Evolutionary conservation across 2,888 invertebrate species (phyloP), one percentile per base, ranked within the genome.

Genomic region (Vanessa cardui): DNA sequence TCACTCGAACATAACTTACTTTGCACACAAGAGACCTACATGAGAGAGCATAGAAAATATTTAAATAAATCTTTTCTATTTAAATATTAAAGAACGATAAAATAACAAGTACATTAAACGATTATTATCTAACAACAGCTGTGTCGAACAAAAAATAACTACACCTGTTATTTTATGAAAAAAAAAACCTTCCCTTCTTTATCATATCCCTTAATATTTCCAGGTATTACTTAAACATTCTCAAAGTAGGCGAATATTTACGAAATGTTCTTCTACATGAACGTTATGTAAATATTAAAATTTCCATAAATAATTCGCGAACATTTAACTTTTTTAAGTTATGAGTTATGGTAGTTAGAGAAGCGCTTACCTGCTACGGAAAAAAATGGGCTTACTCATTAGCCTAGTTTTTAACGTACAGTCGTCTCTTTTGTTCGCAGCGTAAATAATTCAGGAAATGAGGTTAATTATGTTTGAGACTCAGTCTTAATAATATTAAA

Each of bases 1-100:
- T 71, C 69, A 60, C 18, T 58, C 59, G 64, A 54, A 69, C 39
- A 52, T 64, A 71, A 69, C 58, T 58, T 54, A 66, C 65, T 65
- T 65, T 65, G 60, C 60, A 61, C 61, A 18, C 50, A 56, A 33
- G 56, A 56, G 49, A 12, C 58, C 50, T 45, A 52, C 56, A 39
- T 39, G 12, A 18, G 39, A 56, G 56, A 56, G 12, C 39, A 39
- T 18, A 39, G 56, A 56, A 31, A 52, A 52, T 26, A 52, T 26
- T 20, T 33, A 31, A 31, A 54, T 31, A 54, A 31, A 31, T 33
- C 6, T 31, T 8, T 54, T 54, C 6, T 33, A 31, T 54, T 21
- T 50, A 50, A 21, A 50, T 15, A 21, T 50, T 9, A 21, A 3
- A 18, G 5, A 21, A 15, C 15, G 9, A 26, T 26, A 26, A 26